These are phyloP conservation scores for Hassar affinis DNA, from an alignment of 2,113 vertebrate species.

Conservation along the genomic window DNA sequence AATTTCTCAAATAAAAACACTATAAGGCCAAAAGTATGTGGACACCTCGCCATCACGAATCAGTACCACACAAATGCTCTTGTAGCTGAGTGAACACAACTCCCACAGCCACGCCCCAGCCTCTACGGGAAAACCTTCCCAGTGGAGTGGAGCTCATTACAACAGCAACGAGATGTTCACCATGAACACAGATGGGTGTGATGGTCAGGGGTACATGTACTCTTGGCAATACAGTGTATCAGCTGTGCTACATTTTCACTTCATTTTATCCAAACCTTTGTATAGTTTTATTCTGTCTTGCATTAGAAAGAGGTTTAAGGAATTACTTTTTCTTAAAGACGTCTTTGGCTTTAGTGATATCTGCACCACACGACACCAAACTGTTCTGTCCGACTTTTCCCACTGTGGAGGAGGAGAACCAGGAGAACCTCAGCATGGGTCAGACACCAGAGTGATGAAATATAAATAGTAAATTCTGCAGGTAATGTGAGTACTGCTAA, in stretches of 20 bases:
- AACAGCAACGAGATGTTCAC: background rate
- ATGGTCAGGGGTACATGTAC: background rate
- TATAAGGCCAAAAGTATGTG: background rate
- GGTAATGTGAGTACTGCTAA: background rate
- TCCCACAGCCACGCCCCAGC: background rate
- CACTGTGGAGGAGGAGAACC: slow-evolving; percentile 67
- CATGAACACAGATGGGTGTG: background rate
- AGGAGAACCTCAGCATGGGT: background rate
- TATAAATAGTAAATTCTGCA: background rate
- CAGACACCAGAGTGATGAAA: background rate
- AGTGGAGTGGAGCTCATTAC: background rate
- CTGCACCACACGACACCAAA: slow-evolving; percentile 71
- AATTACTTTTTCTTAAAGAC: slow-evolving; percentile 85
- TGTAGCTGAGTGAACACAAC: background rate
- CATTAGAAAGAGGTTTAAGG: background rate
- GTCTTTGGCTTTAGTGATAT: slow-evolving; percentile 82
- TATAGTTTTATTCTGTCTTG: background rate
- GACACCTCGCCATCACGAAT: background rate
- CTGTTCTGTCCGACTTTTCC: slow-evolving; percentile 82
- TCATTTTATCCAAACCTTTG: background rate
- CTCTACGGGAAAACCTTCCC: background rate
- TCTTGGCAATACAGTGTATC: background rate
- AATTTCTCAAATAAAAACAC: background rate
- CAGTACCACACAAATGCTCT: too few species aligned
- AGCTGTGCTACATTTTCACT: background rate